Base-by-base conservation (phyloP, 2,113 vertebrate genomes). In the Pristiophorus japonicus region DNA sequence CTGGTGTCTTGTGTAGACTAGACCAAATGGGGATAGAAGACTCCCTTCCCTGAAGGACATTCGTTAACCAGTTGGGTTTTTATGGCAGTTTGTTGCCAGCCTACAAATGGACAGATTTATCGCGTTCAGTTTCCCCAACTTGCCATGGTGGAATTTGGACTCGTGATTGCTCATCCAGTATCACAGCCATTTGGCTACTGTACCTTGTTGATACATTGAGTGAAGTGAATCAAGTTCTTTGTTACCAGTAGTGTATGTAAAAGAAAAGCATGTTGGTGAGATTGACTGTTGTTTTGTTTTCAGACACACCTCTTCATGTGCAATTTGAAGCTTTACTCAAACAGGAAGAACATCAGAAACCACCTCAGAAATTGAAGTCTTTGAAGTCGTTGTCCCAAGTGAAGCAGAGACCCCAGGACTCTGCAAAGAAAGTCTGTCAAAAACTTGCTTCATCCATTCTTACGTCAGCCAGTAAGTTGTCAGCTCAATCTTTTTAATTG, bases 271-370 rank as follows among this genome's bases (percentile, higher is more conserved):
- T 38, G 34, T 22, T 63, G 62, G 1, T 92, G 88, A 65, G 4
- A 0, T 92, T 63, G 59, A 63, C n/a, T 92, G n/a, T n/a, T 92
- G 59, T 84, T 92, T 91, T 96, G 12, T 94, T 63, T 95, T 70
- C 95, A 97, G 97, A 97, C 95, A 96, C 96, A 38, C 95, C 96
- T 96, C 96, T 97, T 84, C 96, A 96, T 73, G 95, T 97, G 90
- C 96, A 96, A 78, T 96, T 96, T 94, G 96, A 96, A 95, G 96
- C 95, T 6, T 96, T 96, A 78, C 63, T 97, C 63, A 96, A 97
- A 67, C 97, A 96, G 92, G 96, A 96, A 3, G 94, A 96, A 63
- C 96, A 96, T 96, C 96, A 96, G 1, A 95, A 93, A 0, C 75
- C 95, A 7, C 95, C 91, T 75, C 96, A 81, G 24, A 95, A 96